Conservation (phyloP, 1,140 invertebrate species). For the Paraescarpia echinospica region DNA sequence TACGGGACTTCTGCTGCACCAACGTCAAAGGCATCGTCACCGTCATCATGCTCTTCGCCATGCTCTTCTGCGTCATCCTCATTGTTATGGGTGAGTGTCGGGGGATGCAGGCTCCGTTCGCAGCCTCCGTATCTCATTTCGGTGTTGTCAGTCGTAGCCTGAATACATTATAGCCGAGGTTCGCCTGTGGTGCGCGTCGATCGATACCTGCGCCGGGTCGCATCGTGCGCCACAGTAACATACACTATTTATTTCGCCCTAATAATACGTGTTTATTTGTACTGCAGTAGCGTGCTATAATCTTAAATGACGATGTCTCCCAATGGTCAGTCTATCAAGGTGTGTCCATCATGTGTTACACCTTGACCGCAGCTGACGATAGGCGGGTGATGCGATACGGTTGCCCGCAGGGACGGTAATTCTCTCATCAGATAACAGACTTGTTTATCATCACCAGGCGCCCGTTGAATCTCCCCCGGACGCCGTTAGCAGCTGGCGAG, state of each 20-base stretch:
- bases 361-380: not conserved
- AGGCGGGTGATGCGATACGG: not conserved
- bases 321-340: not conserved
- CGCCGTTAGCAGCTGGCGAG: not conserved
- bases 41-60: conserved; percentile 19
- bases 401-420: not conserved
- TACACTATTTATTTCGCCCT: not conserved
- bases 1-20: not conserved
- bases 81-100: conserved; percentile 22
- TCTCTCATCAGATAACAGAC: too few relatives aligned
- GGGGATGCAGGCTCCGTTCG: not conserved
- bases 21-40: conserved; percentile 21
- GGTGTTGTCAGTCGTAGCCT: not conserved
- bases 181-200: not conserved
- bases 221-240: not conserved
- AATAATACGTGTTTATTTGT: not conserved
- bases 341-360: too few relatives aligned
- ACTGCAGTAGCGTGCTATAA: not conserved
- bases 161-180: not conserved
- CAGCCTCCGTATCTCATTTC: not conserved
- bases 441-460: not conserved
- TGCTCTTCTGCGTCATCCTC: conserved; percentile 15
- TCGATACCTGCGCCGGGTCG: not conserved
- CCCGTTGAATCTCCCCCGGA: too few relatives aligned
- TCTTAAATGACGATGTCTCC: not conserved